Conservation (phyloP, 2,113 vertebrate genomes). For the Sinocyclocheilus grahami region DNA sequence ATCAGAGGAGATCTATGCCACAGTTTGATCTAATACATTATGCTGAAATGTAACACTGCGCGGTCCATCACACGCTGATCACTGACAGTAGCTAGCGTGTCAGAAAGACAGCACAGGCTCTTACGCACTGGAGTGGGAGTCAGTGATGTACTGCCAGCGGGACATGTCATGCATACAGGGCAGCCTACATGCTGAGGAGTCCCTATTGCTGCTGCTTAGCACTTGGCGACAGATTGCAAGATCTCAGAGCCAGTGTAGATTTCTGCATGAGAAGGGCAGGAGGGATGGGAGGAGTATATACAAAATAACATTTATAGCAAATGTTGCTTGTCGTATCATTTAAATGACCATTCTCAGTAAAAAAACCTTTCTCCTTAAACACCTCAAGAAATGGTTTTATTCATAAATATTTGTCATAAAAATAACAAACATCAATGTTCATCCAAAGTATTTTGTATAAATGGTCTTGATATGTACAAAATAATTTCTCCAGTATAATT, state of each 20-base stretch:
- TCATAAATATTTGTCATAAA: constrained; percentile 82
- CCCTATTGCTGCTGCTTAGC: constrained; percentile 56
- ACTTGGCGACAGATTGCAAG: constrained; percentile 61
- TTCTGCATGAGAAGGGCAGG: constrained; percentile 14
- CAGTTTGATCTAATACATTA: background rate
- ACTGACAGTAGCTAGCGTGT: constrained; percentile 26
- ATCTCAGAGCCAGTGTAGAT: constrained; percentile 46
- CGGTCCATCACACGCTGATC: constrained; percentile 34
- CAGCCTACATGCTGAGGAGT: constrained; percentile 65
- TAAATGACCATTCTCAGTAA: background rate
- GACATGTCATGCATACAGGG: constrained; percentile 70
- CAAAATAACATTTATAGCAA: background rate
- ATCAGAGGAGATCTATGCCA: background rate
- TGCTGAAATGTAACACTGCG: background rate
- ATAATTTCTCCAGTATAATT: constrained; percentile 71
- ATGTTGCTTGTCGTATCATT: background rate
- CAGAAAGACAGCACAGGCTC: constrained; percentile 62
- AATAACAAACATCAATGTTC: constrained; percentile 84
- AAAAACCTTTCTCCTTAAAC: constrained; percentile 23
- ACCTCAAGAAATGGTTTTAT: constrained; percentile 73
- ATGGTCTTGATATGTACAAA: constrained; percentile 76
- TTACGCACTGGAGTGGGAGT: constrained; percentile 72
- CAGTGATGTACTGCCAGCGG: constrained; percentile 66
- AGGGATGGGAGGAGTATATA: background rate
- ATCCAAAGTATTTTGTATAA: constrained; percentile 80